A percentile compares a stretch with the other conserved stretches of the same genome.
phyloP scores from a whole-genome alignment of 2,113 vertebrate genomes.

The Hydropotes inermis region DNA sequence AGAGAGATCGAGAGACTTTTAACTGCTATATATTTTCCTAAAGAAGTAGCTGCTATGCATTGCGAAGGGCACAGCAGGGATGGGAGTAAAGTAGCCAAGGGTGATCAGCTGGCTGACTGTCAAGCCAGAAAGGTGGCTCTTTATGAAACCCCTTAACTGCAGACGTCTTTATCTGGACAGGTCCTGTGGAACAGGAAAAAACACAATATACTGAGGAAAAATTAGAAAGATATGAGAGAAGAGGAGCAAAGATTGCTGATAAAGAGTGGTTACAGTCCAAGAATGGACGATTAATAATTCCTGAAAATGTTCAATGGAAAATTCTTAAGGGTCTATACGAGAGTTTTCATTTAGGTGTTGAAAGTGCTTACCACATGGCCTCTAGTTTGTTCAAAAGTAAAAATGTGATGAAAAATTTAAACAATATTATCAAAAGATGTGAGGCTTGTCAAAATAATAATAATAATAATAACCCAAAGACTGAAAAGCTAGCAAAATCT shows the following conservation, averaged over 20 bases:
- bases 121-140: not conserved
- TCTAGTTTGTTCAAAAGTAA: not conserved
- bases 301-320: not conserved
- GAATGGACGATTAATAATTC: not conserved
- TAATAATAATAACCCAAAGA: not conserved
- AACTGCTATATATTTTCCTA: not conserved
- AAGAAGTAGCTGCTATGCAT: not conserved
- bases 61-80: not conserved
- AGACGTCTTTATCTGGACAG: fast-evolving
- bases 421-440: not conserved
- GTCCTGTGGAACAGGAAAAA: not conserved
- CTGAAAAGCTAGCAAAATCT: not conserved
- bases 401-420: not conserved
- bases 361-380: not conserved
- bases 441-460: not conserved
- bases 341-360: not conserved
- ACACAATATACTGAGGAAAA: not conserved
- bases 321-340: not conserved
- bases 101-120: not conserved
- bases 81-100: not conserved
- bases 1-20: not conserved
- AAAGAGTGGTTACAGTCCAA: not conserved
- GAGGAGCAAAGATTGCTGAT: not conserved
- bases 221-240: not conserved
- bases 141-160: not conserved